Conservation (phyloP, 2,797 vertebrate genomes). For the Lutjanus campechanus region DNA sequence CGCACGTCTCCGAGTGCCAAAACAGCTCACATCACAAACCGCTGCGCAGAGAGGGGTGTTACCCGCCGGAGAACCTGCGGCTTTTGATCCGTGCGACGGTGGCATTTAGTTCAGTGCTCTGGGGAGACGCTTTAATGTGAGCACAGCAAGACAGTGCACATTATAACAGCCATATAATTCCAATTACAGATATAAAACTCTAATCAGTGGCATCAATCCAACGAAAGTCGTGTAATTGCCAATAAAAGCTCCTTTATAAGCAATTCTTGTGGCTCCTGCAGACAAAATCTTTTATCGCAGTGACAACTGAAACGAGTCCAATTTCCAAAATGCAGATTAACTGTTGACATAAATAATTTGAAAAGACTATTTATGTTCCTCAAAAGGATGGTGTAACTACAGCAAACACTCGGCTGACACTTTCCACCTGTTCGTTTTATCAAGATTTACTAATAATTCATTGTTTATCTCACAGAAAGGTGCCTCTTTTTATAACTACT, state of each 20-base stretch:
- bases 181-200: conserved; percentile 49
- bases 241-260: conserved; percentile 14
- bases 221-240: not conserved
- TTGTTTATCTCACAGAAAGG: no score
- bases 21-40: conserved; percentile 48
- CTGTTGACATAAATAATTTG: not conserved
- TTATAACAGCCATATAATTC: conserved; percentile 41
- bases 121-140: conserved; percentile 36
- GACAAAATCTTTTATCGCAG: conserved; percentile 7
- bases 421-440: not conserved
- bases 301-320: conserved; percentile 19
- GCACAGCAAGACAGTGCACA: conserved; percentile 9
- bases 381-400: not conserved
- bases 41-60: conserved; percentile 24
- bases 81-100: conserved; percentile 46
- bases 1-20: conserved; percentile 25
- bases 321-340: conserved; percentile 37
- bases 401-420: not conserved
- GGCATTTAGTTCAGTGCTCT: conserved; percentile 25
- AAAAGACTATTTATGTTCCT: not conserved
- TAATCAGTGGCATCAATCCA: conserved; percentile 47
- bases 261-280: not conserved
- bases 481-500: no score
- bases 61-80: conserved; percentile 14
- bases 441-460: not conserved